Percentiles rank a stretch among this genome's conserved stretches.
Evolutionary conservation across 92 coral and sea anemone genomes (phyloP).

Genomic region (Epizoanthus illoricatus): DNA sequence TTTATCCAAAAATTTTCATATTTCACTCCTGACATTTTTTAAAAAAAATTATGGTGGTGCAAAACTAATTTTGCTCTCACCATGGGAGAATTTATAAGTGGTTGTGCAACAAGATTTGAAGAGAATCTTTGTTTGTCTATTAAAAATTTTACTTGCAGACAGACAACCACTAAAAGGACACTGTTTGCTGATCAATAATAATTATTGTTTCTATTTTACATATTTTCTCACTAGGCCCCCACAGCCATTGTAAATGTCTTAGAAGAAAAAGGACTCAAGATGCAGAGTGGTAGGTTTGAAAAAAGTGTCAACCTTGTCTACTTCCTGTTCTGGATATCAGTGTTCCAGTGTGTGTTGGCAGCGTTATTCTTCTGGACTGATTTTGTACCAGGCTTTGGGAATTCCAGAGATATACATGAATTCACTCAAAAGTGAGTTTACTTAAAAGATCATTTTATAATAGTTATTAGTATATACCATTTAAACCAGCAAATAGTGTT

Average conservation of each 20-base stretch:
- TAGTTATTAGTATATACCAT: background rate
- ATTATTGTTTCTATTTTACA: background rate
- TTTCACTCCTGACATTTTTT: too few relatives aligned
- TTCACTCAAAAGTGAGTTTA: conserved; percentile 40
- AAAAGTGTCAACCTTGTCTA: conserved; percentile 37
- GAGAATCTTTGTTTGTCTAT: too few relatives aligned
- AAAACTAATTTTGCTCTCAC: too few relatives aligned
- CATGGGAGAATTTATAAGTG: too few relatives aligned
- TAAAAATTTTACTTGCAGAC: too few relatives aligned
- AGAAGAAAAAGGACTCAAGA: conserved; percentile 51
- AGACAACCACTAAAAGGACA: too few relatives aligned
- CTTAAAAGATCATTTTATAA: background rate
- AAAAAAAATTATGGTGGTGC: too few relatives aligned
- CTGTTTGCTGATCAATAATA: background rate
- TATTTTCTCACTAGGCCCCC: conserved; percentile 56
- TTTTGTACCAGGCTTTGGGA: conserved; percentile 49
- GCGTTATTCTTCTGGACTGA: conserved; percentile 43
- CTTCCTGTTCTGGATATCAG: conserved; percentile 7
- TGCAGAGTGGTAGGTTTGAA: conserved; percentile 13
- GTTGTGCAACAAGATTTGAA: too few relatives aligned
- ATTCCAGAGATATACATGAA: conserved; percentile 36
- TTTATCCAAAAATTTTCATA: too few relatives aligned
- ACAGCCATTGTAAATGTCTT: conserved; percentile 72
- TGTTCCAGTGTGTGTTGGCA: conserved; percentile 6
- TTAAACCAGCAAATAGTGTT: too few relatives aligned